A percentile compares a stretch with the other conserved stretches of the same genome.
phyloP scores from a whole-genome alignment of 2,888 invertebrate genomes.

The Temnothorax ravouxi region DNA sequence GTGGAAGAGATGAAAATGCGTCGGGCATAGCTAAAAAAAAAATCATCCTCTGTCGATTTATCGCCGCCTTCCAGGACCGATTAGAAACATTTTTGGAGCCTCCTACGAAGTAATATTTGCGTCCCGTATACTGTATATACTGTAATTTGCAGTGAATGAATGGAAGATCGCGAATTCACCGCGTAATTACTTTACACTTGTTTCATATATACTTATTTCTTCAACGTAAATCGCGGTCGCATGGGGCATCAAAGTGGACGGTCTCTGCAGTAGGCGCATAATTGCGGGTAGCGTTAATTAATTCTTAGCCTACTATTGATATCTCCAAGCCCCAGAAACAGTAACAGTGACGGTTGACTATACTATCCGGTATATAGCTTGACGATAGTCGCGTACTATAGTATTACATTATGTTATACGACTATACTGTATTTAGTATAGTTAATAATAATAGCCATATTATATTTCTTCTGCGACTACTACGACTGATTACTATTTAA shows the following conservation, averaged over 20 bases:
- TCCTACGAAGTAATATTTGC: constrained; percentile 30
- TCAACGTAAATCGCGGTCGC: not conserved
- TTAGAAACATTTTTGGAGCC: constrained; percentile 31
- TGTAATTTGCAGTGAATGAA: constrained; percentile 26
- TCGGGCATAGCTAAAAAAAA: constrained; percentile 33
- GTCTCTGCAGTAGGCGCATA: not conserved
- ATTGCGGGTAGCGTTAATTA: constrained; percentile 8
- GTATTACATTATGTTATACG: not conserved
- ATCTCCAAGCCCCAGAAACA: constrained; percentile 12
- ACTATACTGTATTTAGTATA: constrained; percentile 33
- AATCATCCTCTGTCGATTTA: constrained; percentile 25
- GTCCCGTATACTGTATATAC: constrained; percentile 26
- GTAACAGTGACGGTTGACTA: not conserved
- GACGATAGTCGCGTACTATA: constrained; percentile 15
- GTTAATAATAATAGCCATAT: constrained; percentile 34
- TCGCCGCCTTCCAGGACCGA: not conserved
- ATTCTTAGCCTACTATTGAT: constrained; percentile 19
- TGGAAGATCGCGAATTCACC: constrained; percentile 17
- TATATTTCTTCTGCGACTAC: constrained; percentile 8
- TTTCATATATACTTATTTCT: constrained; percentile 27
- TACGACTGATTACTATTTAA: not conserved
- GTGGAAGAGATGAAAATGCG: constrained; percentile 43
- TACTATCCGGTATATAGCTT: constrained; percentile 21
- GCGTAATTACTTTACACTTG: constrained; percentile 25
- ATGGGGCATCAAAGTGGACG: constrained; percentile 19